These are phyloP conservation scores for Drosophila pectinifera DNA, from an alignment of 1,140 invertebrate species.

Conservation along the genomic window DNA sequence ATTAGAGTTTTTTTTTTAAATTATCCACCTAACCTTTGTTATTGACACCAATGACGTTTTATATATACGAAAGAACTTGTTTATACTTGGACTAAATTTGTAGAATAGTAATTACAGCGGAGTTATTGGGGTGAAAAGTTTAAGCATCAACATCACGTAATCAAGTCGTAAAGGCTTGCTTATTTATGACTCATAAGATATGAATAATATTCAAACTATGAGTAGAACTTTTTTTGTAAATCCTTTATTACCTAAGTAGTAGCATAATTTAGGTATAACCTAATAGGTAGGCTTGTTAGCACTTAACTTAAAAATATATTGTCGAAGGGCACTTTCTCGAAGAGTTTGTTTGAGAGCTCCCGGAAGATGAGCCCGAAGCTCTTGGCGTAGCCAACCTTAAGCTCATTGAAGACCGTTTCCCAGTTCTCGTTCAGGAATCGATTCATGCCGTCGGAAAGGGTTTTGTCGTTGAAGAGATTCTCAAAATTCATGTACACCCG, in stretches of 20 bases:
- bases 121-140: background rate
- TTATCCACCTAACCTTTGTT: background rate
- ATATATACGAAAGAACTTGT: background rate
- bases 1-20: background rate
- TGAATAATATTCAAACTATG: background rate
- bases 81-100: background rate
- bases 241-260: constrained; percentile 67
- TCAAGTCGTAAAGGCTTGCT: background rate
- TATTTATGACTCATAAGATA: background rate
- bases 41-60: background rate
- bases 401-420: constrained; percentile 88
- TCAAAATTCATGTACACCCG: constrained; percentile 87
- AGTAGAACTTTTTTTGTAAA: background rate
- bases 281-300: constrained; percentile 19
- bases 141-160: background rate
- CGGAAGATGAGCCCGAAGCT: constrained; percentile 87
- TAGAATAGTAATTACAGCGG: background rate
- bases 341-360: constrained; percentile 88
- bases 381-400: constrained; percentile 88
- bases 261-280: constrained; percentile 53
- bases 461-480: constrained; percentile 88
- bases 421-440: constrained; percentile 89
- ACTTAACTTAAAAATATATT: constrained; percentile 86
- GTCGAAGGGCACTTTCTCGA: constrained; percentile 88
- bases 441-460: constrained; percentile 87